Evolutionary conservation across 2,888 invertebrate genomes (phyloP).

Genomic region (Pristionchus fissidentatus): DNA sequence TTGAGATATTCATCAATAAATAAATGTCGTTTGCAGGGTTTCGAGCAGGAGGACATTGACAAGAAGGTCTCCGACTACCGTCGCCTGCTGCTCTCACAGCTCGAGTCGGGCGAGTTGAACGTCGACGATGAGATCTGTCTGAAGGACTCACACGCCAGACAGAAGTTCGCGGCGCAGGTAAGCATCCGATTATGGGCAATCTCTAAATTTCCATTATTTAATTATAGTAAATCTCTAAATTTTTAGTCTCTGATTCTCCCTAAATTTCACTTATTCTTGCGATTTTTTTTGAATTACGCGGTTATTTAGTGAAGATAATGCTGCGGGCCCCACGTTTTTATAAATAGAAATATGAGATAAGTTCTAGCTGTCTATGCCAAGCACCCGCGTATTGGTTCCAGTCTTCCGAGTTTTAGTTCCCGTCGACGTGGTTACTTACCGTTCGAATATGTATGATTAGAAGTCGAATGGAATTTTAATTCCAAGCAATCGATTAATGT

Average conservation of each 20-base stretch:
- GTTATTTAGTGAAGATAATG: too few relatives aligned
- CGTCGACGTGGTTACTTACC: not conserved
- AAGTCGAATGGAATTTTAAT: too few relatives aligned
- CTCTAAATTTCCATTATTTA: not conserved
- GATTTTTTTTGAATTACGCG: too few relatives aligned
- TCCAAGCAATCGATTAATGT: too few relatives aligned
- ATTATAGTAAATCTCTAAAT: too few relatives aligned
- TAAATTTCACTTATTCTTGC: too few relatives aligned
- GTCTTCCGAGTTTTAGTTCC: not conserved
- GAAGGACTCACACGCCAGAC: conserved; percentile 69
- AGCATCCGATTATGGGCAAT: not conserved
- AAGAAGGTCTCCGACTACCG: conserved; percentile 90
- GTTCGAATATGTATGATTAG: not conserved
- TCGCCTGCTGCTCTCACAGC: conserved; percentile 85
- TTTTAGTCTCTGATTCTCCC: not conserved
- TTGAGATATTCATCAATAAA: not conserved
- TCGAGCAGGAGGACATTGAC: conserved; percentile 87
- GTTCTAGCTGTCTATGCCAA: too few relatives aligned
- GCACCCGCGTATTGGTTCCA: not conserved
- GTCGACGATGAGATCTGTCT: conserved; percentile 70
- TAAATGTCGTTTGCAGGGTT: conserved; percentile 78
- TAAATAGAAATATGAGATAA: too few relatives aligned
- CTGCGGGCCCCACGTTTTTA: too few relatives aligned
- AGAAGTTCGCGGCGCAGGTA: conserved; percentile 59
- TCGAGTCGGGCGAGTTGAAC: conserved; percentile 73